Evolutionary conservation across 1,140 invertebrate genomes (phyloP).

Genomic region (Carcinoscorpius rotundicauda): DNA sequence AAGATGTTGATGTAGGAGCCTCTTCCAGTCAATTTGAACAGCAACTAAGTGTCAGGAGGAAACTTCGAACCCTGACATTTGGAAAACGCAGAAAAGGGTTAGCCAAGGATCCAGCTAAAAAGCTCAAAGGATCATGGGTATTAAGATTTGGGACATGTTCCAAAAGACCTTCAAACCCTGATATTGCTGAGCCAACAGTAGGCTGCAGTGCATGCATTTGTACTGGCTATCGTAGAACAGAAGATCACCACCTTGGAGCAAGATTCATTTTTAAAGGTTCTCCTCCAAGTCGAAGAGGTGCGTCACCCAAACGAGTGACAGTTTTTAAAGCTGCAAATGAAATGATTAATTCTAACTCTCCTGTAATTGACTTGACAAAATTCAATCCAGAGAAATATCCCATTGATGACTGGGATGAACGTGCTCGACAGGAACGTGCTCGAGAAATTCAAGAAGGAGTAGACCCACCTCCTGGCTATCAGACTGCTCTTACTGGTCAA

Average conservation of each 20-base stretch:
- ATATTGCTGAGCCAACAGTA: slow-evolving; percentile 18
- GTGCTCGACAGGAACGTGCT: slow-evolving; percentile 50
- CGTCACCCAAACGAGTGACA: neutral
- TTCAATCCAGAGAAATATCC: slow-evolving; percentile 47
- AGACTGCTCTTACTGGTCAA: neutral
- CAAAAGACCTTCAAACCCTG: slow-evolving; percentile 13
- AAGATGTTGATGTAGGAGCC: too few relatives aligned
- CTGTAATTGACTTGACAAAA: slow-evolving; percentile 41
- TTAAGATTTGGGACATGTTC: slow-evolving; percentile 12
- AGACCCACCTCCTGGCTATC: slow-evolving; percentile 35
- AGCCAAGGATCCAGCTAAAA: slow-evolving; percentile 13
- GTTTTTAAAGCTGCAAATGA: neutral
- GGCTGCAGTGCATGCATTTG: slow-evolving; percentile 41
- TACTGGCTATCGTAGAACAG: slow-evolving; percentile 45
- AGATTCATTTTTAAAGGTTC: slow-evolving; percentile 39
- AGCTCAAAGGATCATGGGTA: neutral
- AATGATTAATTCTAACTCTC: neutral
- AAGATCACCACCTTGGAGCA: slow-evolving; percentile 41
- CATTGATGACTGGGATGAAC: slow-evolving; percentile 57
- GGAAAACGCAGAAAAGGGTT: slow-evolving; percentile 18
- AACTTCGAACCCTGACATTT: slow-evolving; percentile 13
- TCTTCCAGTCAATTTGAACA: too few relatives aligned
- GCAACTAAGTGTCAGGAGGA: neutral
- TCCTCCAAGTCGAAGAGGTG: neutral
- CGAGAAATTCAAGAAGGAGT: slow-evolving; percentile 63